A percentile compares a stretch with the other conserved stretches of the same genome.
Evolutionary conservation across 2,888 invertebrate genomes (phyloP).

Genomic region (Panopea generosa): DNA sequence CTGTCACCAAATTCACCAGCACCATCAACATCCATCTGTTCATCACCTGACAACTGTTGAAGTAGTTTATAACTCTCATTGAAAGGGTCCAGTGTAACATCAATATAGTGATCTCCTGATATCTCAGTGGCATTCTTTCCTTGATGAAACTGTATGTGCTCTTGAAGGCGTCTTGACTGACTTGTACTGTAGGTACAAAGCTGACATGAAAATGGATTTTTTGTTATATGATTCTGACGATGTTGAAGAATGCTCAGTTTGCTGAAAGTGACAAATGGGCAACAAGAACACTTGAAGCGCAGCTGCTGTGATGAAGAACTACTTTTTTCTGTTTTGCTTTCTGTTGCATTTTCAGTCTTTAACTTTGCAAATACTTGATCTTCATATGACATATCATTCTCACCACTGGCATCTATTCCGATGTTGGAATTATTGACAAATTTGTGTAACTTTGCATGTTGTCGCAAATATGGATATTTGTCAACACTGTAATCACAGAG

Average conservation of each 20-base stretch:
- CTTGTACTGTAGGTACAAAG: slow-evolving; percentile 76
- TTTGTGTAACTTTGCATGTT: slow-evolving; percentile 72
- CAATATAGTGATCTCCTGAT: slow-evolving; percentile 55
- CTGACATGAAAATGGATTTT: slow-evolving; percentile 72
- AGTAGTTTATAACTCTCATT: slow-evolving; percentile 64
- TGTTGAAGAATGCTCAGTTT: slow-evolving; percentile 77
- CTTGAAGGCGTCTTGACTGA: slow-evolving; percentile 68
- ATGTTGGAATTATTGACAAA: slow-evolving; percentile 4
- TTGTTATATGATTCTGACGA: slow-evolving; percentile 72
- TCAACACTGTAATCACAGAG: slow-evolving; percentile 74
- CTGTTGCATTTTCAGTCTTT: slow-evolving; percentile 9
- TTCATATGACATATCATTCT: slow-evolving; percentile 32
- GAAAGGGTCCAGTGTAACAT: slow-evolving; percentile 70
- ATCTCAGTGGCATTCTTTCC: slow-evolving; percentile 28
- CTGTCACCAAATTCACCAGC: slow-evolving; percentile 25
- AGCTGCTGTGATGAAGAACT: slow-evolving; percentile 51
- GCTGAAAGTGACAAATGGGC: slow-evolving; percentile 74
- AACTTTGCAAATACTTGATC: slow-evolving; percentile 13
- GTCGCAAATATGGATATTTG: slow-evolving; percentile 62
- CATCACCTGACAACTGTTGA: slow-evolving; percentile 48
- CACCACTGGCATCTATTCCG: slow-evolving; percentile 8
- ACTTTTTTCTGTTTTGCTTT: slow-evolving; percentile 18
- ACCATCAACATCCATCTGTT: slow-evolving; percentile 40
- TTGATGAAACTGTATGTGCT: slow-evolving; percentile 75
- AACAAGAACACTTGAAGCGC: slow-evolving; percentile 72